Base-by-base conservation (phyloP, 2,888 invertebrate genomes). In the Drosophila limbata region DNA sequence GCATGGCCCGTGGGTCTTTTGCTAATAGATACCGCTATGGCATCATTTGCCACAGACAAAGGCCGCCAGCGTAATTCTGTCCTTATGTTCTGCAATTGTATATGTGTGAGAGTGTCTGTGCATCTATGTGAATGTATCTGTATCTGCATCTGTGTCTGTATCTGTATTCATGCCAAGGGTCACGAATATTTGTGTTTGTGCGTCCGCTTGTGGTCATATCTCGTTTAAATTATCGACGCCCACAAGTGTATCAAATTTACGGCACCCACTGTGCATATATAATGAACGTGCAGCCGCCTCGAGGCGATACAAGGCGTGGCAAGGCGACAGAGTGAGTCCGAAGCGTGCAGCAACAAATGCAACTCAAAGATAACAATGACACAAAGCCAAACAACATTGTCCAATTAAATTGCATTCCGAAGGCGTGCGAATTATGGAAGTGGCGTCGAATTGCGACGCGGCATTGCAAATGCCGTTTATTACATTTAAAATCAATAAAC, bases 191-290 rank as follows among this genome's bases (percentile, higher is more conserved):
- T 59, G 50, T 48, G 33, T 60, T 17, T 47, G 13, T 56, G 53
- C 48, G 64, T 71, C 35, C 39, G 48, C 59, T 51, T 52, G 60
- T 50, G 47, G 64, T 48, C 50, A 69, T 76, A 84, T 86, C 76
- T 74, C 35, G 79, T 65, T 84, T 79, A 74, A 84, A 84, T 89
- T 87, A 84, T 87, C 74, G 56, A 66, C 74, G 60, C 65, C 72
- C 80, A 77, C 88, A 89, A 84, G 83, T 72, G 69, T 85, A 84
- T 84, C 88, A 75, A 79, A 84, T 84, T 89, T 89, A 89, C 79
- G 73, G 68, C 70, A 68, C 57, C 73, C 71, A 65, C 55, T 57
- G 64, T 69, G 84, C 79, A 81, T 64, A 65, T 42, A 67, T 64
- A 84, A 65, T 71, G 50, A 64, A 37, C 45, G 62, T 65, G 51